Conservation (phyloP, 2,113 vertebrate species). For the Rhinopomastus cyanomelas region DNA sequence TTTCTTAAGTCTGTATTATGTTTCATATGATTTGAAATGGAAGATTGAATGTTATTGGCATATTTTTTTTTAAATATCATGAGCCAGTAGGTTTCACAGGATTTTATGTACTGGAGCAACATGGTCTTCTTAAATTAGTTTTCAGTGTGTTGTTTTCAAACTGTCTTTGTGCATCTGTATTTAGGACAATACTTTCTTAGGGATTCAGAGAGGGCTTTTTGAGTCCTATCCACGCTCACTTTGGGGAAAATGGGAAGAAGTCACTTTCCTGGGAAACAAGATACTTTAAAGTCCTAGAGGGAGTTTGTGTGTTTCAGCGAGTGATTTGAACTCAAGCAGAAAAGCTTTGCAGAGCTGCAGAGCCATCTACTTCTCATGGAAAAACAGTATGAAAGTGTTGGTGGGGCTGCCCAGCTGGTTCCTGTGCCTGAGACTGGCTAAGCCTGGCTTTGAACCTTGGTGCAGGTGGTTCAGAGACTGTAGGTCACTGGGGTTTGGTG, state of each 20-base stretch:
- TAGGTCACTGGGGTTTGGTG: neutral
- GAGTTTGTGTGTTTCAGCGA: neutral
- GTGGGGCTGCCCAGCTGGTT: neutral
- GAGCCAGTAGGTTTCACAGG: neutral
- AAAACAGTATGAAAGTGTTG: neutral
- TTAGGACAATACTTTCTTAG: conserved; percentile 5
- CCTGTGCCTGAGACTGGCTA: neutral
- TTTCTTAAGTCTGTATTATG: neutral
- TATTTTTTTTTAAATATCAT: neutral
- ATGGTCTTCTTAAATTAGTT: conserved; percentile 36
- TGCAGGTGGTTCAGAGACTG: neutral
- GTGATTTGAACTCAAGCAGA: neutral
- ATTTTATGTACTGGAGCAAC: conserved; percentile 10
- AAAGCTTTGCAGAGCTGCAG: neutral
- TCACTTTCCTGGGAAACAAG: conserved; percentile 10
- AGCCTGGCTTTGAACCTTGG: neutral
- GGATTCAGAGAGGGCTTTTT: neutral
- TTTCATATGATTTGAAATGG: conserved; percentile 21
- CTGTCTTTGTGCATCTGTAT: neutral
- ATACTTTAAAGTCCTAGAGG: neutral
- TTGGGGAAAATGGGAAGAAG: neutral
- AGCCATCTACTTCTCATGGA: neutral
- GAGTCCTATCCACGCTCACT: neutral
- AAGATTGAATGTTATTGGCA: neutral
- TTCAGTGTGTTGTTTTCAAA: conserved; percentile 30